A percentile compares a stretch with the other conserved stretches of the same genome.
Evolutionary conservation across 2,888 invertebrate genomes (phyloP).

Genomic region (Odiellus spinosus): DNA sequence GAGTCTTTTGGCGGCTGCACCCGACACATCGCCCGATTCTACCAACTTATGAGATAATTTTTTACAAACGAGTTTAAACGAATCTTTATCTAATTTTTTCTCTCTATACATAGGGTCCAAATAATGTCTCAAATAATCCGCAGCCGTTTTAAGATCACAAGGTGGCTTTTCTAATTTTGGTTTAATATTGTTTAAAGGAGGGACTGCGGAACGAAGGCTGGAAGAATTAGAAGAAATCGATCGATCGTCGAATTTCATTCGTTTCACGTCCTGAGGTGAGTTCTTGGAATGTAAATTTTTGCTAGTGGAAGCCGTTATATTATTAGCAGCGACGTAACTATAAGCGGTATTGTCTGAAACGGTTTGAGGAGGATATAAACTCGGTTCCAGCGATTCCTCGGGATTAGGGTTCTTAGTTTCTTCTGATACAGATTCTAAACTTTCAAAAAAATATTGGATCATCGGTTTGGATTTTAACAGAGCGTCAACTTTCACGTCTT

Average conservation of each 20-base stretch:
- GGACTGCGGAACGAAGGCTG: background rate
- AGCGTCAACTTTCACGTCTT: too few relatives aligned
- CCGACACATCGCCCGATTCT: background rate
- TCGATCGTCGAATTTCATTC: too few relatives aligned
- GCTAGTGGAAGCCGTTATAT: too few relatives aligned
- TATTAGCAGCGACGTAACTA: too few relatives aligned
- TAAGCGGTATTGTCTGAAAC: too few relatives aligned
- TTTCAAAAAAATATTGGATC: constrained; percentile 16
- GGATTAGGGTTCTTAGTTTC: too few relatives aligned
- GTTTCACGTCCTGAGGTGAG: too few relatives aligned
- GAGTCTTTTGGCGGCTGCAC: background rate
- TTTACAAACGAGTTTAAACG: constrained; percentile 15
- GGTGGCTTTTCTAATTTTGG: constrained; percentile 7
- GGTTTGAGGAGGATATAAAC: too few relatives aligned
- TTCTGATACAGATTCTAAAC: constrained; percentile 3
- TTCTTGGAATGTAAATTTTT: background rate
- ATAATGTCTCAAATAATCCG: constrained; percentile 14
- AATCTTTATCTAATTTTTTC: constrained; percentile 16
- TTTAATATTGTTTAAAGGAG: constrained; percentile 4
- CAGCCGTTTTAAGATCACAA: constrained; percentile 15
- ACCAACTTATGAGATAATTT: constrained; percentile 15
- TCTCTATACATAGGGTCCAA: constrained; percentile 16
- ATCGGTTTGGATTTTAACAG: constrained; percentile 11
- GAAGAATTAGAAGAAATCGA: too few relatives aligned
- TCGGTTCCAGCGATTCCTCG: too few relatives aligned